phyloP scores from a whole-genome alignment of 1,140 invertebrate genomes.

The Cherax destructor region DNA sequence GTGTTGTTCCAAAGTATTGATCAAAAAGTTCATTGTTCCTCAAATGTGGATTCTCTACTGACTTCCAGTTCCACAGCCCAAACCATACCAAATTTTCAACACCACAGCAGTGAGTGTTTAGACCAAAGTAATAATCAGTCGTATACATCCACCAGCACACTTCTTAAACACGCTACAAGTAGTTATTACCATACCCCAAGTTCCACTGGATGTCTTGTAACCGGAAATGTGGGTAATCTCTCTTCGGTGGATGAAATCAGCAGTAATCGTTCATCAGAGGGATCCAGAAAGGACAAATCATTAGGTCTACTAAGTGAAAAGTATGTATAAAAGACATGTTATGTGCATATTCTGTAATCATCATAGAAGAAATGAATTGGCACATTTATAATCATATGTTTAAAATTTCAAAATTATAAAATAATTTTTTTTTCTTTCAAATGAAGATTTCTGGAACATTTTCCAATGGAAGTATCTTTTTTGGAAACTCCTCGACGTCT shows the following conservation, averaged over 20 bases:
- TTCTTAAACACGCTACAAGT: conserved; percentile 39
- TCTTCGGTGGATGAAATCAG: conserved; percentile 34
- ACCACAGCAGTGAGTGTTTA: conserved; percentile 44
- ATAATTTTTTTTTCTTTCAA: neutral
- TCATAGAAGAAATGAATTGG: neutral
- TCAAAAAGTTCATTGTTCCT: neutral
- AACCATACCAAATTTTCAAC: neutral
- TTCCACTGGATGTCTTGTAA: conserved; percentile 30
- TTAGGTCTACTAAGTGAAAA: conserved; percentile 63
- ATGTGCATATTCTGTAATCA: neutral
- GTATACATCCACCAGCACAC: neutral
- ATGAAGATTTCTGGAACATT: conserved; percentile 58
- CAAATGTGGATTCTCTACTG: neutral
- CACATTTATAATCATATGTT: too few relatives aligned
- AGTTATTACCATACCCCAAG: conserved; percentile 3
- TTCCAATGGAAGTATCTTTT: conserved; percentile 62
- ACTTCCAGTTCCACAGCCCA: neutral
- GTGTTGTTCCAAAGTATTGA: conserved; percentile 27
- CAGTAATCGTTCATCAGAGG: conserved; percentile 40
- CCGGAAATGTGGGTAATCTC: conserved; percentile 18
- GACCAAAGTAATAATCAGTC: neutral
- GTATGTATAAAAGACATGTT: conserved; percentile 19
- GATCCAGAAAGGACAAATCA: conserved; percentile 65
- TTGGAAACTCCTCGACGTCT: conserved; percentile 75
- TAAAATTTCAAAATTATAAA: neutral